phyloP scores from a whole-genome alignment of 2,888 invertebrate genomes.

The Protonemura montana region DNA sequence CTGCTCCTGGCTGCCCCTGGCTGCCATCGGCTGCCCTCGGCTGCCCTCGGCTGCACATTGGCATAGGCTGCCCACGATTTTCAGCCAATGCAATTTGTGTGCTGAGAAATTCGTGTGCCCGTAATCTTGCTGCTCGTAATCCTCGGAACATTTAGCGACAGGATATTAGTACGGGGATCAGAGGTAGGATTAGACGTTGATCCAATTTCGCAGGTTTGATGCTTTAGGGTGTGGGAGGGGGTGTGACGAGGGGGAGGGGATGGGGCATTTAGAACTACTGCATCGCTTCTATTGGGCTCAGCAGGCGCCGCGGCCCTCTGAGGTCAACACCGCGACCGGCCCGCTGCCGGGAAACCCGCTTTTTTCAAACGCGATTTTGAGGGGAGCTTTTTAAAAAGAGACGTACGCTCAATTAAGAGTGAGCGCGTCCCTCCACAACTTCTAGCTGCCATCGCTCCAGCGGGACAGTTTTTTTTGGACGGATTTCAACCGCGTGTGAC shows the following conservation, averaged over 20 bases:
- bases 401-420: background rate
- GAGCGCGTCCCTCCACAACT: too few relatives aligned
- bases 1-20: background rate
- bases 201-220: background rate
- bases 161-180: background rate
- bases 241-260: background rate
- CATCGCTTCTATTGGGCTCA: too few relatives aligned
- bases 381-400: background rate
- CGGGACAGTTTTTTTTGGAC: background rate
- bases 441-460: background rate
- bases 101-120: background rate
- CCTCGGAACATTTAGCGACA: background rate
- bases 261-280: too few relatives aligned
- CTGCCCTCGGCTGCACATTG: too few relatives aligned
- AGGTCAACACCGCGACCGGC: background rate
- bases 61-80: too few relatives aligned
- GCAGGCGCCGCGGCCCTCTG: too few relatives aligned
- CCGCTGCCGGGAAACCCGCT: background rate
- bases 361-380: background rate
- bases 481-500: background rate
- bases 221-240: background rate
- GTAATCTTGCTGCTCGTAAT: background rate
- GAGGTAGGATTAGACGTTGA: background rate
- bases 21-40: background rate
- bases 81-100: too few relatives aligned